Evolutionary conservation across 2,888 invertebrate species (phyloP), one percentile per base, ranked within the genome.

Genomic region (Epistrophella euchroma): DNA sequence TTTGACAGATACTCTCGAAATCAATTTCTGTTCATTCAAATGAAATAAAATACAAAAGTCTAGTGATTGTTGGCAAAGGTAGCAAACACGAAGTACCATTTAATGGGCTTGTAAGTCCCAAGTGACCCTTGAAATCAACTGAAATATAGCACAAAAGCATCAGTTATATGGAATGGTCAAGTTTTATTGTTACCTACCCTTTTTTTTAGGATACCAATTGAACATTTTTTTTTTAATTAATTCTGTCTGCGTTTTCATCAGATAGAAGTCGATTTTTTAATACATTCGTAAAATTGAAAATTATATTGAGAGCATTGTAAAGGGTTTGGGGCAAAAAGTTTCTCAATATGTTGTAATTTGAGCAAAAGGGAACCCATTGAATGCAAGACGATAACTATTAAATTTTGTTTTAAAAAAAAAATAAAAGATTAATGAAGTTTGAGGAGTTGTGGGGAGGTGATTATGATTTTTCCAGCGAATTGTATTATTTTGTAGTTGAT

Each of bases 1-100:
- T 74, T 70, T 55, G 74, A 78, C 70, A 79, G 43, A 2, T n/a
- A 13, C 64, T 64, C 79, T 84, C 71, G 70, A 75, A 79, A 71
- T 75, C 74, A 74, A 71, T 84, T 84, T 75, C 43, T 37, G 55
- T 45, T 70, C 74, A 50, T 50, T 56, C 47, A 47, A 66, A 76
- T 76, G 70, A 71, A 78, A 79, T 75, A 47, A 45, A 45, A 64
- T 45, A 43, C 28, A 56, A 17, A 56, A 32, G 45, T n/a, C 6
- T 5, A 43, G 25, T 56, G 17, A 15, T 15, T 32, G 55, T 15
- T 15, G 35, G 32, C 43, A 58, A 52, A 71, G 56, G 55, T 60
- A 71, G 70, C 58, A 62, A 50, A 37, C 19, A 68, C 22, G 32
- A 60, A 74, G 73, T 84, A 47, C 50, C 56, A 84, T 60, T 60